Conservation (phyloP, 2,797 vertebrate genomes). For the Prionace glauca region DNA sequence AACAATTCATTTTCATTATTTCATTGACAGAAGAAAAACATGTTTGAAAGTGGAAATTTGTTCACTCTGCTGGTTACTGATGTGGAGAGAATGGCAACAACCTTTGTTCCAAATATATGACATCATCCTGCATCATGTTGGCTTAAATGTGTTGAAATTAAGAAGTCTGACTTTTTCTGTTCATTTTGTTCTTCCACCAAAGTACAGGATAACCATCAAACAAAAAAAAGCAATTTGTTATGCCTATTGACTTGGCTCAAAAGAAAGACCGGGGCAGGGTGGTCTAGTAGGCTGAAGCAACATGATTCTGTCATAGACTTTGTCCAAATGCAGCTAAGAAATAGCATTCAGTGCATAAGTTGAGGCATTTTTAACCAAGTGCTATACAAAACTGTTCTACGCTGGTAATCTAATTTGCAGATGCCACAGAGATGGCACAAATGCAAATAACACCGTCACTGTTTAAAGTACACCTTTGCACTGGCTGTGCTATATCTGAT, state of each 20-base stretch:
- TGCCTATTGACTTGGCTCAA: not conserved
- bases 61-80: not conserved
- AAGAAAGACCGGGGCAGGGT: not conserved
- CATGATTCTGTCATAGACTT: not conserved
- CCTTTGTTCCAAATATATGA: not conserved
- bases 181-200: slow-evolving; percentile 1
- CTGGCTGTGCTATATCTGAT: not conserved
- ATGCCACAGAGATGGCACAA: not conserved
- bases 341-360: not conserved
- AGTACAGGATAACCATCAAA: slow-evolving; percentile 11
- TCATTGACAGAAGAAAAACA: not conserved
- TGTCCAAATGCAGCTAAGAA: not conserved
- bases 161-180: not conserved
- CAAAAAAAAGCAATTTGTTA: not conserved
- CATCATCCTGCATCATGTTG: not conserved
- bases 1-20: not conserved
- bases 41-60: not conserved
- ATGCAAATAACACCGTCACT: not conserved
- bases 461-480: not conserved
- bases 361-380: not conserved
- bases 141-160: not conserved
- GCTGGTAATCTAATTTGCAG: not conserved
- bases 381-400: not conserved
- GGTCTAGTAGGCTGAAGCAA: not conserved
- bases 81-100: not conserved